A percentile compares a stretch with the other conserved stretches of the same genome.
These are phyloP conservation scores for Chironomus striatipennis DNA, from an alignment of 1,140 invertebrate genomes.

Conservation along the genomic window DNA sequence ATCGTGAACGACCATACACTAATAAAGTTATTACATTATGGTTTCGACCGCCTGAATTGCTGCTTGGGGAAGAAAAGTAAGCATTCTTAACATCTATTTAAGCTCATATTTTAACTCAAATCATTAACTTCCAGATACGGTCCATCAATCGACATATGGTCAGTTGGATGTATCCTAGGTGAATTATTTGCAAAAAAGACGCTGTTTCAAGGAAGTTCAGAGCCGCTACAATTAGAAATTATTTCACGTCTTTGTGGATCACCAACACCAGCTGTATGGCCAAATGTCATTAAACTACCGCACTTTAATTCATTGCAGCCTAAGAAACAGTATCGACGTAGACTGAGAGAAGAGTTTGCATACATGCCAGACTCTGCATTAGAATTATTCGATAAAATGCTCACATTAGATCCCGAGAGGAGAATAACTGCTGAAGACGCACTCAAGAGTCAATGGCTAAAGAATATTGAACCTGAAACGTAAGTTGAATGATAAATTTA, in stretches of 20 bases:
- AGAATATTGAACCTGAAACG: slow-evolving; percentile 81
- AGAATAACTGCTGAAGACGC: slow-evolving; percentile 92
- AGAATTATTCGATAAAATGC: slow-evolving; percentile 92
- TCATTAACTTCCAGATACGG: slow-evolving; percentile 56
- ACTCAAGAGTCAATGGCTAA: slow-evolving; percentile 88
- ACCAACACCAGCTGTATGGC: slow-evolving; percentile 95
- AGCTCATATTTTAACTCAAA: not conserved
- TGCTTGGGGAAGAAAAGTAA: slow-evolving; percentile 87
- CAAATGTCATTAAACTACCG: slow-evolving; percentile 89
- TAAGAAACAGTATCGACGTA: slow-evolving; percentile 80
- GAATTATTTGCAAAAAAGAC: slow-evolving; percentile 96
- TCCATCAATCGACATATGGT: slow-evolving; percentile 98
- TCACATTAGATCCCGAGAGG: slow-evolving; percentile 89
- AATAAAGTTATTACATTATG: slow-evolving; percentile 98
- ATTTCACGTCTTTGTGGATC: slow-evolving; percentile 95
- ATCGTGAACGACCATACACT: slow-evolving; percentile 76
- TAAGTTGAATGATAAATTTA: slow-evolving; percentile 47
- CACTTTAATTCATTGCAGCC: slow-evolving; percentile 87
- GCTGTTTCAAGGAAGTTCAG: slow-evolving; percentile 88
- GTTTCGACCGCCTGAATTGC: slow-evolving; percentile 94
- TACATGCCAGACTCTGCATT: slow-evolving; percentile 84
- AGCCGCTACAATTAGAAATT: slow-evolving; percentile 89
- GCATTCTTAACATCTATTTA: too few relatives aligned
- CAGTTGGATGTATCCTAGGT: slow-evolving; percentile 97
- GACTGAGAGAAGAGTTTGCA: slow-evolving; percentile 85